phyloP scores from a whole-genome alignment of 2,888 invertebrate species.

The Pristionchus exspectatus region DNA sequence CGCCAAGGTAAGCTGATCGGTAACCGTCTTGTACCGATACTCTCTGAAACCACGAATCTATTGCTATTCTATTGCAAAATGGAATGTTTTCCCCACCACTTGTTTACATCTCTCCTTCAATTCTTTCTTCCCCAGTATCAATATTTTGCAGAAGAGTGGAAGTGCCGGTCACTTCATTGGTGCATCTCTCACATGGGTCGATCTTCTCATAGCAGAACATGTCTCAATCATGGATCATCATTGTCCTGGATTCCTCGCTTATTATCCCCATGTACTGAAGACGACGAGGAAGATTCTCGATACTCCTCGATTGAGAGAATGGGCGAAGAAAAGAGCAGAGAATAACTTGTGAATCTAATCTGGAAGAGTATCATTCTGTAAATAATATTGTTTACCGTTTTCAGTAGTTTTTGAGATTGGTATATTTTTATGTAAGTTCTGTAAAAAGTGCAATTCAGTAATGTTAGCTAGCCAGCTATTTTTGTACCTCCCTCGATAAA shows the following conservation, averaged over 20 bases:
- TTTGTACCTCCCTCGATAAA: constrained; percentile 9
- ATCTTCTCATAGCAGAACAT: constrained; percentile 20
- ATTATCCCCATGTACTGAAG: not conserved
- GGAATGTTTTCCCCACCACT: not conserved
- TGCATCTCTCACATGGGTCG: not conserved
- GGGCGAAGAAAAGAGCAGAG: not conserved
- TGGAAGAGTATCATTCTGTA: not conserved
- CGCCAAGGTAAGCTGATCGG: not conserved
- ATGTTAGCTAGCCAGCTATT: not conserved
- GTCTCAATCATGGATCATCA: not conserved
- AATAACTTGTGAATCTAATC: not conserved
- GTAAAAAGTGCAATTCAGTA: not conserved
- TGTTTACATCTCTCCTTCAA: not conserved
- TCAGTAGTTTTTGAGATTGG: not conserved
- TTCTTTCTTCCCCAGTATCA: not conserved
- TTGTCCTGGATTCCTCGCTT: not conserved
- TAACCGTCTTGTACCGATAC: too few relatives aligned
- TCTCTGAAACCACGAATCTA: too few relatives aligned
- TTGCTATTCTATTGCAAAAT: not conserved
- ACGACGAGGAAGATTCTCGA: not conserved
- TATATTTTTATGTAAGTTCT: too few relatives aligned
- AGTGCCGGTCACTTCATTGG: not conserved
- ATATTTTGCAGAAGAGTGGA: not conserved
- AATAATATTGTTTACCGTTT: not conserved
- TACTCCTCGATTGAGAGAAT: not conserved